Evolutionary conservation across 2,113 vertebrate species (phyloP).

Genomic region (Cisticola juncidis): DNA sequence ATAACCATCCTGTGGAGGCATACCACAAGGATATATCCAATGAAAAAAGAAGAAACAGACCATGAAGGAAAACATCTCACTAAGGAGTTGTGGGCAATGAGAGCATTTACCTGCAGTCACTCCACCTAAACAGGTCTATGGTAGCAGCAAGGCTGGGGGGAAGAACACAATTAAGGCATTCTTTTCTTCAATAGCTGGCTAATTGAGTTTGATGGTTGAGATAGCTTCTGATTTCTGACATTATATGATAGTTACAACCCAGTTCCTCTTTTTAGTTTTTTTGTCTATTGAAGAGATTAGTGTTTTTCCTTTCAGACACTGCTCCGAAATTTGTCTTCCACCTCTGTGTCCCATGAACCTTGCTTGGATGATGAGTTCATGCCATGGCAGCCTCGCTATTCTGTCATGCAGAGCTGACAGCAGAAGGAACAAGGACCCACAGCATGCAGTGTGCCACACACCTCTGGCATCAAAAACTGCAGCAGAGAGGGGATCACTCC

Average conservation of each 20-base stretch:
- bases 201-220: background rate
- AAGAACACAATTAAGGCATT: background rate
- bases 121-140: background rate
- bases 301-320: background rate
- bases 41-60: background rate
- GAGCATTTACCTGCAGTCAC: background rate
- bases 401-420: background rate
- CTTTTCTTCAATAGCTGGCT: background rate
- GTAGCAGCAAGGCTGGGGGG: background rate
- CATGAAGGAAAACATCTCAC: background rate
- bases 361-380: background rate
- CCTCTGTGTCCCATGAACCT: background rate
- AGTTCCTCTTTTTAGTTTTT: background rate
- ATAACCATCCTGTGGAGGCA: background rate
- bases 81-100: background rate
- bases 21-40: background rate
- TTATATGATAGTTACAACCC: background rate
- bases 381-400: accelerated
- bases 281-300: background rate
- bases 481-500: background rate
- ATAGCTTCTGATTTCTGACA: background rate
- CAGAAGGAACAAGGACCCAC: background rate
- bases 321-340: background rate
- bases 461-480: accelerated
- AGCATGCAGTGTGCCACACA: accelerated